Conservation (phyloP, 2,113 vertebrate species). For the Tragulus kanchil region DNA sequence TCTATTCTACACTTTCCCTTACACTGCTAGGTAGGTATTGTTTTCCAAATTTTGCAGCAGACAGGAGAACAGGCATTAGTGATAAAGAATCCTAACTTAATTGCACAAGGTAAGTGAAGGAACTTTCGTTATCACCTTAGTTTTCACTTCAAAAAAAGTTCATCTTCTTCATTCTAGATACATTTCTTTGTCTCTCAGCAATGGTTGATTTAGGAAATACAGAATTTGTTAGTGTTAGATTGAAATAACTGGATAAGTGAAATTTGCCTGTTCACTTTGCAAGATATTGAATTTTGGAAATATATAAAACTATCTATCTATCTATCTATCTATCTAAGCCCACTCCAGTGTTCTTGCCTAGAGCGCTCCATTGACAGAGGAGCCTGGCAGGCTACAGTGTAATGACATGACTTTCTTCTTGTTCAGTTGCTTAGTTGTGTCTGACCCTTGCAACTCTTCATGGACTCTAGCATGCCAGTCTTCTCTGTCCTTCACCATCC, state of each 20-base stretch:
- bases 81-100: background rate
- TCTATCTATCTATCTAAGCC: no score
- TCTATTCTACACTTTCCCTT: background rate
- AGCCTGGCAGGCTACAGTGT: no score
- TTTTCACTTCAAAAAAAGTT: background rate
- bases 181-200: background rate
- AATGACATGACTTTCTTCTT: no score
- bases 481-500: no score
- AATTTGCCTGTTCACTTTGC: background rate
- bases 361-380: no score
- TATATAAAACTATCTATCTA: no score
- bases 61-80: background rate
- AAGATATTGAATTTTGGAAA: background rate
- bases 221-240: background rate
- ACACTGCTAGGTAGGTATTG: rapidly evolving
- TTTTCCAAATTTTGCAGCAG: background rate
- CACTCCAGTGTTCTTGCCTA: no score
- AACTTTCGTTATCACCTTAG: background rate
- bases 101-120: background rate
- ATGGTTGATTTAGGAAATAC: background rate
- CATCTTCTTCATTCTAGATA: background rate
- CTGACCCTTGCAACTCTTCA: no score
- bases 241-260: background rate
- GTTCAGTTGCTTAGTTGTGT: no score
- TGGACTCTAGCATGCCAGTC: no score